phyloP scores from a whole-genome alignment of 1,140 invertebrate genomes.

The Hyposmocoma kahamanoa region DNA sequence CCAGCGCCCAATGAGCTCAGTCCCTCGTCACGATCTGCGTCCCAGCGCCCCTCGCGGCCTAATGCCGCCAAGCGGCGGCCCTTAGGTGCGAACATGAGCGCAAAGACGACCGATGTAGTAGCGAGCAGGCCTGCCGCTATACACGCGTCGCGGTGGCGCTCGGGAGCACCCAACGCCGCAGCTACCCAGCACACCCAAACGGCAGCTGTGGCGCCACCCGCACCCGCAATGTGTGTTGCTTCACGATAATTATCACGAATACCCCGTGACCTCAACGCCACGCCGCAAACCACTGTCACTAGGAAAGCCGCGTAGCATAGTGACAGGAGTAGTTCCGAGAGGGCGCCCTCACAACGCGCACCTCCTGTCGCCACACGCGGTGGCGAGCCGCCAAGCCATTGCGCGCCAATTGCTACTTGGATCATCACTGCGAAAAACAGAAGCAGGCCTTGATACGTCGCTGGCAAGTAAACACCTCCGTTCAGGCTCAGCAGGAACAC shows the following conservation, averaged over 20 bases:
- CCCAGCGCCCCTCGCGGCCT: slow-evolving; percentile 84
- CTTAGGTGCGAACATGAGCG: slow-evolving; percentile 96
- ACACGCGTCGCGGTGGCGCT: slow-evolving; percentile 88
- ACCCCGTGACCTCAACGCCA: slow-evolving; percentile 88
- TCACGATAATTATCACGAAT: slow-evolving; percentile 96
- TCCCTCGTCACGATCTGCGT: slow-evolving; percentile 85
- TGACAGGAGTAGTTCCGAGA: slow-evolving; percentile 83
- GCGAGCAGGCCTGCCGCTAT: slow-evolving; percentile 89
- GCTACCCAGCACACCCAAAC: slow-evolving; percentile 91
- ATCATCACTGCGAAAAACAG: slow-evolving; percentile 92
- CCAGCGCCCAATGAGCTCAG: slow-evolving; percentile 84
- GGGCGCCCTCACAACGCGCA: slow-evolving; percentile 77
- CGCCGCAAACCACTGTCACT: slow-evolving; percentile 86
- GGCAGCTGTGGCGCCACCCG: slow-evolving; percentile 87
- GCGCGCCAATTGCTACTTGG: slow-evolving; percentile 90
- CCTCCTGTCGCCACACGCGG: slow-evolving; percentile 70
- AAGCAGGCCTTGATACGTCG: slow-evolving; percentile 91
- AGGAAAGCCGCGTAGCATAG: slow-evolving; percentile 88
- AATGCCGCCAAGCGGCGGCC: slow-evolving; percentile 92
- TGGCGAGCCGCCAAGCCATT: slow-evolving; percentile 87
- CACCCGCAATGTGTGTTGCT: slow-evolving; percentile 89
- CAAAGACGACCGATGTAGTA: slow-evolving; percentile 87
- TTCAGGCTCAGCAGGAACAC: slow-evolving; percentile 94
- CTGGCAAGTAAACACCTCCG: slow-evolving; percentile 93
- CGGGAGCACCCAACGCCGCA: slow-evolving; percentile 82